Evolutionary conservation across 2,113 vertebrate genomes (phyloP).

Genomic region (Entelurus aequoreus): DNA sequence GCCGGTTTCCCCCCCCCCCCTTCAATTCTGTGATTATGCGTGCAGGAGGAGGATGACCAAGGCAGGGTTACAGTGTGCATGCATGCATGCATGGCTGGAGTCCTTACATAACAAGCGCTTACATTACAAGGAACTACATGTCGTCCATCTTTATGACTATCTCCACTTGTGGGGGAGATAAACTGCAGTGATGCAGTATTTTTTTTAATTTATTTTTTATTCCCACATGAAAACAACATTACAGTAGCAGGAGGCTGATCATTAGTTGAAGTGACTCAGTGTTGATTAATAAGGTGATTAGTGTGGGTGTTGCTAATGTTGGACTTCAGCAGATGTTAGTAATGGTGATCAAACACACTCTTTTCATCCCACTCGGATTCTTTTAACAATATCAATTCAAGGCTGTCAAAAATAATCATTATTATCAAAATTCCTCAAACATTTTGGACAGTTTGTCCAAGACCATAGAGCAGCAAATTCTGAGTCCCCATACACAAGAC

Average conservation of each 20-base stretch:
- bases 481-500: no score
- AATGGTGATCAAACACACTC: conserved; percentile 41
- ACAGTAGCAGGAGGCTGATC: conserved; percentile 37
- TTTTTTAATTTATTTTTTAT: conserved; percentile 24
- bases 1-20: conserved; percentile 67
- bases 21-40: conserved; percentile 39
- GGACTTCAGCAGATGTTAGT: conserved; percentile 26
- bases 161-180: conserved; percentile 49
- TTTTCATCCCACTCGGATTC: background rate
- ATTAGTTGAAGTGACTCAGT: conserved; percentile 32
- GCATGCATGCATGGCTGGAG: conserved; percentile 28
- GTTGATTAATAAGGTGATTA: conserved; percentile 4
- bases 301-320: conserved; percentile 59
- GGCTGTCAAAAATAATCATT: no score
- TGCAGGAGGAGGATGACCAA: conserved; percentile 40
- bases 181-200: conserved; percentile 72
- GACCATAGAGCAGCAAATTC: no score
- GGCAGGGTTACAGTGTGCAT: conserved; percentile 33
- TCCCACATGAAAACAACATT: conserved; percentile 16
- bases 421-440: no score
- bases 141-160: conserved; percentile 26
- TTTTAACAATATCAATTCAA: background rate
- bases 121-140: conserved; percentile 14
- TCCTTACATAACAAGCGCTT: conserved; percentile 50
- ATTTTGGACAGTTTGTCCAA: no score